phyloP scores from a whole-genome alignment of 2,113 vertebrate genomes.

The Pontoporia blainvillei region DNA sequence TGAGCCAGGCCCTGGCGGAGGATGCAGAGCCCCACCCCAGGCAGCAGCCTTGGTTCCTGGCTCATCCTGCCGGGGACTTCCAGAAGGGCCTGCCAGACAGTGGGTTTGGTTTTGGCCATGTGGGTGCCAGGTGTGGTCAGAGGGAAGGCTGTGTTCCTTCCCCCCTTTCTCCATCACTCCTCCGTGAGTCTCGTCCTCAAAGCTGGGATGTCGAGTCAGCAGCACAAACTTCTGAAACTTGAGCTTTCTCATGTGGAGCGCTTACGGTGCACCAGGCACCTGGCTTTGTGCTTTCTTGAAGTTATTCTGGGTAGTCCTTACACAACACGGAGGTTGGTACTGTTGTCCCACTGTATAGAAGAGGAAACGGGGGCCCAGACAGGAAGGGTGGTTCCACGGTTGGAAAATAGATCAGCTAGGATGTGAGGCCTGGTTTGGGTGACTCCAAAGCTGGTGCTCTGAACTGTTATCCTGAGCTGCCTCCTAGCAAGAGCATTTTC shows the following conservation, averaged over 20 bases:
- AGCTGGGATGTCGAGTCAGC: not conserved
- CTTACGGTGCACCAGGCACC: not conserved
- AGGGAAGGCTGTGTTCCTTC: not conserved
- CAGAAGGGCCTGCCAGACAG: not conserved
- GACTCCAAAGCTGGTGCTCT: not conserved
- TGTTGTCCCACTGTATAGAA: not conserved
- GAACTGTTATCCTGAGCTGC: not conserved
- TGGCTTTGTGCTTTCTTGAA: not conserved
- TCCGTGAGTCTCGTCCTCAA: rapidly evolving
- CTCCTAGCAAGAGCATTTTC: not conserved
- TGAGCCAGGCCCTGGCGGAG: not conserved
- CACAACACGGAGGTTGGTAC: not conserved
- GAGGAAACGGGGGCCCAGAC: not conserved
- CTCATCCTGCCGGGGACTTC: slow-evolving; percentile 17
- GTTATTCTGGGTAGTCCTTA: not conserved
- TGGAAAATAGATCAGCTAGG: not conserved
- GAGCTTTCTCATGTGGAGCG: rapidly evolving
- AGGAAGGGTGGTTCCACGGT: not conserved
- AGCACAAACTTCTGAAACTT: not conserved
- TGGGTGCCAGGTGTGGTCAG: not conserved
- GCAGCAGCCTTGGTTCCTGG: slow-evolving; percentile 11
- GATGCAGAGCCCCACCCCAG: not conserved
- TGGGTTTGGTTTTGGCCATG: not conserved
- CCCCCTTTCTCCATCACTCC: not conserved
- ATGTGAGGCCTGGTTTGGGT: not conserved